phyloP scores from a whole-genome alignment of 2,797 vertebrate species.

The Ara ararauna region DNA sequence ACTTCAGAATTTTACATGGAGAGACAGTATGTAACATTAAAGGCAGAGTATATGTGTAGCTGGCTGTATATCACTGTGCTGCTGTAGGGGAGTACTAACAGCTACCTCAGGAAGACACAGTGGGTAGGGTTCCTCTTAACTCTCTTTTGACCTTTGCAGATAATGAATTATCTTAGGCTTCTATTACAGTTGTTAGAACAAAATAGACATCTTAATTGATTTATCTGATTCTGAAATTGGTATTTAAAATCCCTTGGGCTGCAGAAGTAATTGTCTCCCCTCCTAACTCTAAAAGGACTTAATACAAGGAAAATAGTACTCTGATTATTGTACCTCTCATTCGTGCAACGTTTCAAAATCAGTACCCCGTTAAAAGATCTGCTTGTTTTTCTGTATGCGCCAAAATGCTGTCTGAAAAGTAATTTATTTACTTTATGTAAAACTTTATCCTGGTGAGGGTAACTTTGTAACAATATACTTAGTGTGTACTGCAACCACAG shows the following conservation, averaged over 20 bases:
- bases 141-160: not conserved
- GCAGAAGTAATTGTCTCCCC: not conserved
- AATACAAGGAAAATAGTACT: not conserved
- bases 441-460: not conserved
- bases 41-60: not conserved
- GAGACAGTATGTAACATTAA: not conserved
- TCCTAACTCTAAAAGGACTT: not conserved
- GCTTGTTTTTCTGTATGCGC: not conserved
- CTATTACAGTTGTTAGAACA: conserved; percentile 6
- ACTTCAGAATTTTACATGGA: not conserved
- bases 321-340: not conserved
- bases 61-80: not conserved
- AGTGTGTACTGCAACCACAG: not conserved
- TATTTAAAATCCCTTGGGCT: not conserved
- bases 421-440: not conserved
- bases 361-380: not conserved
- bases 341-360: not conserved
- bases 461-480: not conserved
- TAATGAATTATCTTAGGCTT: not conserved
- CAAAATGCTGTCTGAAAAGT: not conserved
- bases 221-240: conserved; percentile 18
- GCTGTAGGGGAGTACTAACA: not conserved
- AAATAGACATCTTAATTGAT: not conserved
- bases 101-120: not conserved
- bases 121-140: not conserved